Base-by-base conservation (phyloP, 2,797 vertebrate species). In the Urosaurus nigricauda region DNA sequence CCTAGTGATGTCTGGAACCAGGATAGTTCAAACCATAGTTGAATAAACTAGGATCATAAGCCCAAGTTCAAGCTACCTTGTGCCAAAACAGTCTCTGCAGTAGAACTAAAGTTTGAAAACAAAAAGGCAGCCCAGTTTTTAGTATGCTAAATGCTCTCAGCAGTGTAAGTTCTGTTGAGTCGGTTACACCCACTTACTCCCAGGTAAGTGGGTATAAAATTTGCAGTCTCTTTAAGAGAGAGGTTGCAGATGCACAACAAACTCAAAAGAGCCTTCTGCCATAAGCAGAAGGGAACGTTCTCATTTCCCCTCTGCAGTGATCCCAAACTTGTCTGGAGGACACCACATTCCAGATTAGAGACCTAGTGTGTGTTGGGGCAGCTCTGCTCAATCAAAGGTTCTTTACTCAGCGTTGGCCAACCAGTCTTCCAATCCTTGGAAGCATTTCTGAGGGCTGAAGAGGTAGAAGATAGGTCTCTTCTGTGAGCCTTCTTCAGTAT, bases 71-170 rank as follows among this genome's bases (percentile, higher is more conserved):
- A 70, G 82, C 17, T 70, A 83, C n/a, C 9, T 14, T 63, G 53
- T 85, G 26, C 26, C 74, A 77, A 53, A 82, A 53, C 35, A 53
- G 60, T 74, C 17, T 65, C 84, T 47, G 21, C 12, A 60, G 29
- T 35, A 78, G 58, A 88, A 37, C 74, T 51, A 14, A 53, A 53
- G 9, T 40, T 40, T n/a, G 91, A 19, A 84, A 40, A 32, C 89
- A 81, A n/a, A 60, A 37, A 92, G 79, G 37, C 73, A 79, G 73
- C 29, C 4, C 86, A 51, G 90, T 87, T 43, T 2, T n/a, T 40
- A 35, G 2, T 84, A 56, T 90, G 47, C 73, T 86, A 89, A 26
- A 83, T 51, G 32, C 13, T 26, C 9, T 40, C 6, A 53, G 51
- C 35, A 37, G 32, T 37, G 37, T 74, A 85, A 47, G 2, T 14